Percentiles rank a stretch among this genome's conserved stretches.
phyloP scores from a whole-genome alignment of 2,797 vertebrate species.

The Hipposideros larvatus region DNA sequence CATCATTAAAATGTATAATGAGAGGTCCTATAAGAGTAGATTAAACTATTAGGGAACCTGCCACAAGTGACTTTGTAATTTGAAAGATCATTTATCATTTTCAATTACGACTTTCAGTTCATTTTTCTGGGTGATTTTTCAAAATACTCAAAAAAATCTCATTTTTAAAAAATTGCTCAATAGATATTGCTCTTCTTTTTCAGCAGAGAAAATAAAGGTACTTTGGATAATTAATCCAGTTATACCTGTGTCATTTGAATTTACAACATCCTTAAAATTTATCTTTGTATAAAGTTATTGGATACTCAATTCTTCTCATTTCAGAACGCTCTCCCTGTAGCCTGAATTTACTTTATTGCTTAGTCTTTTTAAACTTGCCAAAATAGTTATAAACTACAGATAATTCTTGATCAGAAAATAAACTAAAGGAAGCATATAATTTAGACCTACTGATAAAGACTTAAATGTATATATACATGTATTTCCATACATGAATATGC shows the following conservation, averaged over 20 bases:
- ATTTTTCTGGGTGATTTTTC: constrained; percentile 75
- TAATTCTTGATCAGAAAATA: background rate
- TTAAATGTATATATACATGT: background rate
- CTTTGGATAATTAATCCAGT: constrained; percentile 37
- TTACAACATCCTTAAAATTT: constrained; percentile 19
- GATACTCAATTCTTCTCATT: background rate
- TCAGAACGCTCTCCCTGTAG: background rate
- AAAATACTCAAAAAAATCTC: constrained; percentile 61
- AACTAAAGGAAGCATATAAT: background rate
- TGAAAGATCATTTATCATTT: constrained; percentile 80
- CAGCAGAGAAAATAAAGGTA: constrained; percentile 38
- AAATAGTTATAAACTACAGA: background rate
- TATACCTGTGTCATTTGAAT: background rate
- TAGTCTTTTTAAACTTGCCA: background rate
- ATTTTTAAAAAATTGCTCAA: constrained; percentile 26
- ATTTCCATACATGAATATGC: background rate
- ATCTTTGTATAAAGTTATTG: background rate
- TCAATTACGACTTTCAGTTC: constrained; percentile 71
- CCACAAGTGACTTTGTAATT: constrained; percentile 79
- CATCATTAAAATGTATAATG: constrained; percentile 82
- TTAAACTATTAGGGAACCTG: constrained; percentile 80
- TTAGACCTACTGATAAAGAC: background rate
- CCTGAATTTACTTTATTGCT: background rate
- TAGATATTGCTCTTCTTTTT: background rate
- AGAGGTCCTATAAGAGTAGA: constrained; percentile 74